These are phyloP conservation scores for Antheraea mylitta DNA, from an alignment of 1,140 invertebrate species.

Conservation along the genomic window DNA sequence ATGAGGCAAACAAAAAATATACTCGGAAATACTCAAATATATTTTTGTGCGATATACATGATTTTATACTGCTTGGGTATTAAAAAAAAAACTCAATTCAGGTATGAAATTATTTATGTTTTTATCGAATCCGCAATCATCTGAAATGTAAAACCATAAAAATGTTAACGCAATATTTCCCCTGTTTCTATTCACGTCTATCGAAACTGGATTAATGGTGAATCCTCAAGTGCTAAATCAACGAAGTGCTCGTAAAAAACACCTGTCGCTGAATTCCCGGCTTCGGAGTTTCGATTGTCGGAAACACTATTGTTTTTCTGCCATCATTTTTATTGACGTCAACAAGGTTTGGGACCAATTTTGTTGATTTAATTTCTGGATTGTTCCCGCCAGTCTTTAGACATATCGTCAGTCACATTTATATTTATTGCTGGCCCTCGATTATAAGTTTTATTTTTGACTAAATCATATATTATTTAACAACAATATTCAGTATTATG, in stretches of 20 bases:
- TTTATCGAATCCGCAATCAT: neutral
- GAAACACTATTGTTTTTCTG: slow-evolving; percentile 37
- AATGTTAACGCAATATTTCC: slow-evolving; percentile 49
- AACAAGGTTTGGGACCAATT: neutral
- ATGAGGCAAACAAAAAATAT: no score
- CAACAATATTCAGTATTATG: no score
- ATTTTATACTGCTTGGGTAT: no score
- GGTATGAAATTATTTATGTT: no score
- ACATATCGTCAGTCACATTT: no score
- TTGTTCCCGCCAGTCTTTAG: neutral
- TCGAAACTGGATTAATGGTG: slow-evolving; percentile 67
- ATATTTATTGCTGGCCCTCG: no score
- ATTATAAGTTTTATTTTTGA: no score
- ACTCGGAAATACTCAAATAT: no score
- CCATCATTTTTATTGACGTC: slow-evolving; percentile 19
- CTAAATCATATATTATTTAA: no score
- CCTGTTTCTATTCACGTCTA: slow-evolving; percentile 61
- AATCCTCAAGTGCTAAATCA: slow-evolving; percentile 66
- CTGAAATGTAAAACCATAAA: slow-evolving; percentile 8
- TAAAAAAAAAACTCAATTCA: neutral
- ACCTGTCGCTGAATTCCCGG: slow-evolving; percentile 62
- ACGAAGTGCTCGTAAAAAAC: slow-evolving; percentile 64
- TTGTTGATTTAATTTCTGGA: neutral
- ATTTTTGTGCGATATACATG: no score
- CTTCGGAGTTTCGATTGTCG: slow-evolving; percentile 48